Conservation (phyloP, 2,888 invertebrate genomes). For the Anodontia alba region DNA sequence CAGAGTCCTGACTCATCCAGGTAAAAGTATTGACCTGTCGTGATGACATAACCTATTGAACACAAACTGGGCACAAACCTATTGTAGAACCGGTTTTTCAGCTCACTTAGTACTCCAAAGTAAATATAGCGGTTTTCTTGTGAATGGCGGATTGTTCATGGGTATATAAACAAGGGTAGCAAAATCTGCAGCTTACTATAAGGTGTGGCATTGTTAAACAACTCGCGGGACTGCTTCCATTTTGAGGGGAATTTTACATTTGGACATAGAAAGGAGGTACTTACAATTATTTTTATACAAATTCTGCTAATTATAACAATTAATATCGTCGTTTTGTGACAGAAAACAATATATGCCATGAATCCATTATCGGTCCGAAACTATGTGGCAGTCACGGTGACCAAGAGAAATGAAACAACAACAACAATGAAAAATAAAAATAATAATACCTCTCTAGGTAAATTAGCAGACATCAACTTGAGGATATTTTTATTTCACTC, state of each 20-base stretch:
- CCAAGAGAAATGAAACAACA: no score
- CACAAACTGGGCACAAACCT: not conserved
- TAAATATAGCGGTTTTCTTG: conserved; percentile 3
- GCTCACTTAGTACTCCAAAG: not conserved
- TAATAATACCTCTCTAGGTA: no score
- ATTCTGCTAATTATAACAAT: no score
- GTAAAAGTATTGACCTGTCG: conserved; percentile 3
- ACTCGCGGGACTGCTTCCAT: not conserved
- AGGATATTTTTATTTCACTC: no score
- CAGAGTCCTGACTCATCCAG: conserved; percentile 7
- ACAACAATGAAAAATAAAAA: no score
- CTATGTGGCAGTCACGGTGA: no score
- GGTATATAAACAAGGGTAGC: conserved; percentile 12
- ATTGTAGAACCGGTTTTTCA: conserved; percentile 4
- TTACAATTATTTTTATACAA: no score
- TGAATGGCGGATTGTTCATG: not conserved
- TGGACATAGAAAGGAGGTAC: conserved; percentile 8
- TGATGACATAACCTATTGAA: conserved; percentile 5
- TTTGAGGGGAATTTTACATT: not conserved
- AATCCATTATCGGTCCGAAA: no score
- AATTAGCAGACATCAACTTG: no score
- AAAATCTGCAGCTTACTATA: not conserved
- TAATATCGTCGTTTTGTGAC: no score
- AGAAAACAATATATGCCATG: no score
- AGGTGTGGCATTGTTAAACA: not conserved